Conservation (phyloP, 2,797 vertebrate species). For the Carduelis carduelis region DNA sequence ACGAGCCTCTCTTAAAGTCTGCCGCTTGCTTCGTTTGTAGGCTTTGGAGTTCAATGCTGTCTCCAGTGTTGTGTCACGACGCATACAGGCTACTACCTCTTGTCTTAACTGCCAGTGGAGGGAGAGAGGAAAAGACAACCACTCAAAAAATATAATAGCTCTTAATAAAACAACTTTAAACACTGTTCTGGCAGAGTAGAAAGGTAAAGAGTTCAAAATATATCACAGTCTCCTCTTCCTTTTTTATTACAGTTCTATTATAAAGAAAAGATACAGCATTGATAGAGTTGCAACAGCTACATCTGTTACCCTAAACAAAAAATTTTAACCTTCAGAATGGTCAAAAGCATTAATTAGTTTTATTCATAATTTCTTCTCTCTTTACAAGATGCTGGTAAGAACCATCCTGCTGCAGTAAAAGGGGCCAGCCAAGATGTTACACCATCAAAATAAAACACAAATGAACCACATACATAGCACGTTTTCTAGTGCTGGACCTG, state of each 20-base stretch:
- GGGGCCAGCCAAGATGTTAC: background rate
- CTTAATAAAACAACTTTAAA: background rate
- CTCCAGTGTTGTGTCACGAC: constrained; percentile 93
- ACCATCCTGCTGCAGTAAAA: background rate
- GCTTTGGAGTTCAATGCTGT: constrained; percentile 97
- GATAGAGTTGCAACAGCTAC: background rate
- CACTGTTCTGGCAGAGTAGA: background rate
- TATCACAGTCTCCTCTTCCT: background rate
- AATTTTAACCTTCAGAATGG: background rate
- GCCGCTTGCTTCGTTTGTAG: constrained; percentile 94
- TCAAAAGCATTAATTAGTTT: background rate
- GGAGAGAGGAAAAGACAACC: background rate
- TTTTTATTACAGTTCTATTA: background rate
- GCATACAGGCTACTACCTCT: constrained; percentile 97
- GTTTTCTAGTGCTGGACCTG: background rate
- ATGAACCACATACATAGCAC: background rate
- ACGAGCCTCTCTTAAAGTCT: constrained; percentile 92
- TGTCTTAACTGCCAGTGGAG: constrained; percentile 83
- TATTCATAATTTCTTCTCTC: background rate
- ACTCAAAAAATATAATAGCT: background rate
- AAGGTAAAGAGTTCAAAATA: background rate
- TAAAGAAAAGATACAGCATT: background rate
- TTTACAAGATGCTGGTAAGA: background rate
- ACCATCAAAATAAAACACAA: background rate
- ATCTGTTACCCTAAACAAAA: background rate